These are phyloP conservation scores for Cyprinodon diabolis DNA, from an alignment of 2,797 vertebrate species.

Conservation along the genomic window DNA sequence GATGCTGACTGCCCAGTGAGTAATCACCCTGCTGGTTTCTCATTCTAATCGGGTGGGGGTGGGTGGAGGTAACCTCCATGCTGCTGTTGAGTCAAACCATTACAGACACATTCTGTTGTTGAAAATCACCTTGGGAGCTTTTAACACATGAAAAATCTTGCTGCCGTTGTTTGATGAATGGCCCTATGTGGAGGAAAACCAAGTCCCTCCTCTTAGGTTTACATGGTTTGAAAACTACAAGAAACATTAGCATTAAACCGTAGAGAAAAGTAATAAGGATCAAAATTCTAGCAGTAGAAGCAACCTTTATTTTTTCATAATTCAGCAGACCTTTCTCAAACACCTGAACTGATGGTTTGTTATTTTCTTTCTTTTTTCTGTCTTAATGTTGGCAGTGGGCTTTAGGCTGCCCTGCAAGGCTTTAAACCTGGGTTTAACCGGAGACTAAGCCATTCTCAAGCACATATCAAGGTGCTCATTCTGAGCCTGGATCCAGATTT, in stretches of 20 bases:
- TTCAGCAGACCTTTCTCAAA: no score
- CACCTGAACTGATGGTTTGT: no score
- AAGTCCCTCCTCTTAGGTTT: constrained; percentile 18
- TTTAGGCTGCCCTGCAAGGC: no score
- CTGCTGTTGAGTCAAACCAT: constrained; percentile 34
- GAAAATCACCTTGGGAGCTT: constrained; percentile 46
- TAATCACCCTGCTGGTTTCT: constrained; percentile 41
- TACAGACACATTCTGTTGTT: constrained; percentile 35
- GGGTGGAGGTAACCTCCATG: constrained; percentile 38
- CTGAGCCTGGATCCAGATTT: no score
- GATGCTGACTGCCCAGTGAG: constrained; percentile 35
- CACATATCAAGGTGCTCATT: no score
- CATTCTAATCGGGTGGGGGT: constrained; percentile 28
- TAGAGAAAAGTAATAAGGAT: neutral
- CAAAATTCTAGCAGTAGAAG: neutral
- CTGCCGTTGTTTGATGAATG: constrained; percentile 30
- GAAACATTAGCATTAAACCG: constrained; percentile 3
- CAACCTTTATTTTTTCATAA: neutral
- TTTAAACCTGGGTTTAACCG: no score
- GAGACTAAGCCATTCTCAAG: no score
- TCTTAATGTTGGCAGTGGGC: no score
- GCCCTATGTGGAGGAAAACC: constrained; percentile 20
- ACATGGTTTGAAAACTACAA: constrained; percentile 9
- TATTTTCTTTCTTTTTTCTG: no score
- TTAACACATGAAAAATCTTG: constrained; percentile 40